phyloP scores from a whole-genome alignment of 2,888 invertebrate genomes.

The Tinea pellionella region DNA sequence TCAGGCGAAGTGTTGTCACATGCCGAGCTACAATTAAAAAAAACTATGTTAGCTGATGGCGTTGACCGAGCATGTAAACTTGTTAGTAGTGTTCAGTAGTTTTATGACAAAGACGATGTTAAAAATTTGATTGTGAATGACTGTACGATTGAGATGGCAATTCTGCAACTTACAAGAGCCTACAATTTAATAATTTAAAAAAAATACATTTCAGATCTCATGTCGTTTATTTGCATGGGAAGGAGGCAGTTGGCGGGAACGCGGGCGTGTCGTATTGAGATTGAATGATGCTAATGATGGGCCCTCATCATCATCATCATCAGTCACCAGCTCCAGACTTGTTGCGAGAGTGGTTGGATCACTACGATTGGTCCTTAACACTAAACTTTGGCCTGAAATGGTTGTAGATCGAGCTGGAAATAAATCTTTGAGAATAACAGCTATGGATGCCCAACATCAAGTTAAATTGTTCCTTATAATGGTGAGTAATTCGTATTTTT shows the following conservation, averaged over 20 bases:
- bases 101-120: no score
- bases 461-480: slow-evolving; percentile 89
- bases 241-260: slow-evolving; percentile 87
- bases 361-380: slow-evolving; percentile 89
- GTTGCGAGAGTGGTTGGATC: slow-evolving; percentile 92
- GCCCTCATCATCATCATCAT: slow-evolving; percentile 25
- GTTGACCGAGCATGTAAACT: no score
- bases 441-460: slow-evolving; percentile 83
- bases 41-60: no score
- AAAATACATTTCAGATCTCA: slow-evolving; percentile 76
- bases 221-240: slow-evolving; percentile 94
- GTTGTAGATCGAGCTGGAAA: slow-evolving; percentile 87
- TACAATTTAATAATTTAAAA: no score
- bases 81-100: no score
- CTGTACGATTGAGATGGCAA: no score
- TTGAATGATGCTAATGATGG: slow-evolving; percentile 80
- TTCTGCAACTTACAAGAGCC: no score
- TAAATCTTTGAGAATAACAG: slow-evolving; percentile 89
- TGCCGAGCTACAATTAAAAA: no score
- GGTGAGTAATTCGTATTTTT: no score
- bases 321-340: slow-evolving; percentile 74
- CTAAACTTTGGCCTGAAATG: slow-evolving; percentile 95
- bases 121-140: no score
- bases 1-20: no score
- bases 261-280: slow-evolving; percentile 88